phyloP scores from a whole-genome alignment of 2,113 vertebrate species.

The Pollachius pollachius region DNA sequence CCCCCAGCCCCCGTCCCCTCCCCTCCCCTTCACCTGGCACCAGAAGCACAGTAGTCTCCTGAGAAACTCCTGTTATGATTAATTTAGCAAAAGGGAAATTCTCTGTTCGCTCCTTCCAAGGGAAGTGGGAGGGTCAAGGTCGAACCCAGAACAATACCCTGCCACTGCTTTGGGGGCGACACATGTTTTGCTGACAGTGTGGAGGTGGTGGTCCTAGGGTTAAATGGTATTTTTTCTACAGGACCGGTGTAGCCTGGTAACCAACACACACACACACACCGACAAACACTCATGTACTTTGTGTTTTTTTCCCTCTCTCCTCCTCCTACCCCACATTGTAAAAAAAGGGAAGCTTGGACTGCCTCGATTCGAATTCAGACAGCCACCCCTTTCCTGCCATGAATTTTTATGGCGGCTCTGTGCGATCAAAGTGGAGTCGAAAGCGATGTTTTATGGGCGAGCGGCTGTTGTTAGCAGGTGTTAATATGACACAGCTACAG shows the following conservation, averaged over 20 bases:
- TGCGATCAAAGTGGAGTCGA: slow-evolving; percentile 37
- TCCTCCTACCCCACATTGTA: neutral
- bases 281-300: neutral
- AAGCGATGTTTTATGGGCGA: slow-evolving; percentile 49
- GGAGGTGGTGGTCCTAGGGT: neutral
- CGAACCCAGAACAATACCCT: neutral
- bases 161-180: neutral
- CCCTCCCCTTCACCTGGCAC: too few relatives aligned
- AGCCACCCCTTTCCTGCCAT: slow-evolving; percentile 14
- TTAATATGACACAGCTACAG: slow-evolving; percentile 59
- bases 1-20: too few relatives aligned
- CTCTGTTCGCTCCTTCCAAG: neutral
- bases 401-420: slow-evolving; percentile 34
- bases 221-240: neutral
- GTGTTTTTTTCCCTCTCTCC: neutral
- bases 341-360: neutral
- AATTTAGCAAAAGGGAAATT: neutral
- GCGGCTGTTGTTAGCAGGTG: slow-evolving; percentile 63
- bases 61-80: too few relatives aligned
- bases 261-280: neutral
- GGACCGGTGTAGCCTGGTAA: neutral
- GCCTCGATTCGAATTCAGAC: slow-evolving; percentile 19
- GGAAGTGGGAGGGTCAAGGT: too few relatives aligned
- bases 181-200: neutral
- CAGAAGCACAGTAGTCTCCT: too few relatives aligned